phyloP scores from a whole-genome alignment of 2,888 invertebrate genomes.

The Temnothorax unifasciatus region DNA sequence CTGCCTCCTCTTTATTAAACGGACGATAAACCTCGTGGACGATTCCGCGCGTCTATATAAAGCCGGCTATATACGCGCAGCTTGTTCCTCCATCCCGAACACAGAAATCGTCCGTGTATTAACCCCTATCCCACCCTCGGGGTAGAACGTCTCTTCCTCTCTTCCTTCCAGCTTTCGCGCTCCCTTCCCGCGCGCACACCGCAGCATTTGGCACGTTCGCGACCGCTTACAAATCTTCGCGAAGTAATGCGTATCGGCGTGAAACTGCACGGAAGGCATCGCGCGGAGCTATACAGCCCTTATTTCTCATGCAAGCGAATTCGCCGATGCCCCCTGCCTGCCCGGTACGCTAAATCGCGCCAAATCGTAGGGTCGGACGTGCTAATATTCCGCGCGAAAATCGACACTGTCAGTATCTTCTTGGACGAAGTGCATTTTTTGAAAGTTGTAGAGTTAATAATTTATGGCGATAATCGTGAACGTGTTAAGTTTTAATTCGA shows the following conservation, averaged over 20 bases:
- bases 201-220: constrained; percentile 40
- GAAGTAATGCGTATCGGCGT: constrained; percentile 44
- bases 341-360: constrained; percentile 11
- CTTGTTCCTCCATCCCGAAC: constrained; percentile 41
- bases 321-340: constrained; percentile 24
- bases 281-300: not conserved
- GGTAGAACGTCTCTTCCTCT: constrained; percentile 2
- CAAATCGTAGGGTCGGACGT: not conserved
- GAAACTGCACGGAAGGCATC: constrained; percentile 34
- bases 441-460: constrained; percentile 32
- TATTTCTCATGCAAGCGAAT: constrained; percentile 32
- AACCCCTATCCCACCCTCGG: constrained; percentile 7
- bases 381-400: constrained; percentile 19
- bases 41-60: constrained; percentile 62
- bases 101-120: constrained; percentile 56
- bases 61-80: constrained; percentile 53
- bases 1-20: constrained; percentile 72
- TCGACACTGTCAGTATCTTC: not conserved
- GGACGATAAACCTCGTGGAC: constrained; percentile 70
- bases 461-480: constrained; percentile 1
- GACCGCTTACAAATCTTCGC: constrained; percentile 33
- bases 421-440: constrained; percentile 4
- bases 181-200: not conserved
- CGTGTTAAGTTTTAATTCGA: constrained; percentile 27
- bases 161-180: not conserved